Evolutionary conservation across 2,888 invertebrate species (phyloP), one percentile per base, ranked within the genome.

Genomic region (Dascillus cervinus): DNA sequence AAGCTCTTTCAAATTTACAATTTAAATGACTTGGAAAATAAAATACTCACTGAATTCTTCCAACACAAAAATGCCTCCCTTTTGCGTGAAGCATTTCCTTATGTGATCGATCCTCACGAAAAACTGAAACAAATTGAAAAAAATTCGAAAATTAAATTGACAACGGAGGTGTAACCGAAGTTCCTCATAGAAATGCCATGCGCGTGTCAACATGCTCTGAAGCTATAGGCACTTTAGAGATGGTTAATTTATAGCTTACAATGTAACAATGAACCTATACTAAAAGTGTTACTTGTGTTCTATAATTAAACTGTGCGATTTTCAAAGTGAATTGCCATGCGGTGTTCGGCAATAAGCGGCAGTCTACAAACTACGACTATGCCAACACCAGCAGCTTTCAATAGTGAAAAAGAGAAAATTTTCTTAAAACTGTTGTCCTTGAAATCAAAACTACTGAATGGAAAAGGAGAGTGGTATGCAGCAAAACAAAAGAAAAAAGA

Each of bases 1-100:
- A 19, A 6, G n/a, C 19, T 6, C n/a, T 19, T n/a, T n/a, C 19
- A 19, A 19, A n/a, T 19, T 19, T 19, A 19, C n/a, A n/a, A 19
- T 19, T 19, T 8, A n/a, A 19, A 19, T 19, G 6, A 8, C 19
- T 19, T 19, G 19, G n/a, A n/a, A n/a, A n/a, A n/a, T n/a, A n/a
- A n/a, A n/a, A 41, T 54, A 87, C 95, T 92, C 78, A 98, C 97
- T 97, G 73, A 87, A 97, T 82, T 98, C 97, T 75, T 98, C 98
- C 67, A 98, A 78, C 62, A 98, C 87, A 76, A 98, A 98, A 69
- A 97, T 88, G 66, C 94, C 95, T 65, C 96, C 97, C 69, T 95
- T 96, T 70, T 92, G 94, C 40, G 97, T 96, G 74, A 96, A 97
- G 75, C 98, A 98, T 73, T 97, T 98, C 70, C 95, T 83, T 70